Evolutionary conservation across 2,888 invertebrate genomes (phyloP).

Genomic region (Cremastobaeus sp.): DNA sequence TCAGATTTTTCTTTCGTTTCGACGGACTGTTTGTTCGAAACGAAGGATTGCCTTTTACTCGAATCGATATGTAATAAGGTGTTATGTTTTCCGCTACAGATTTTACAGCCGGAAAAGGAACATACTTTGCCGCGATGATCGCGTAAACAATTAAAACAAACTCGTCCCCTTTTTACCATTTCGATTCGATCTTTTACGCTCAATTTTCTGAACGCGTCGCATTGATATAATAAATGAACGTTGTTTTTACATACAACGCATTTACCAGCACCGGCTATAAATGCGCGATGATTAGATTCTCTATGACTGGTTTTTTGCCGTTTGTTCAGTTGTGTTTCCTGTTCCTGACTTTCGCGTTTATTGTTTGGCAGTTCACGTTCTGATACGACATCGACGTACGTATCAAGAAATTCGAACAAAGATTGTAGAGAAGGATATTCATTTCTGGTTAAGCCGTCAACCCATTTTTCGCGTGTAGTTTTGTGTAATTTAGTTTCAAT

Average conservation of each 20-base stretch:
- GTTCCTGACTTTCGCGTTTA: too few species aligned
- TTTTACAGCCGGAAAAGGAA: background rate
- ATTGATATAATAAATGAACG: background rate
- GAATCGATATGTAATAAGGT: constrained; percentile 18
- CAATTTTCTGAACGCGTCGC: constrained; percentile 9
- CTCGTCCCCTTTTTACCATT: background rate
- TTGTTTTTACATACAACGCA: background rate
- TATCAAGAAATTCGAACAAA: too few species aligned
- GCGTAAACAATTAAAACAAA: constrained; percentile 24
- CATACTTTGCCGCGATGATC: constrained; percentile 22
- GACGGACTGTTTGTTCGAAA: too few species aligned
- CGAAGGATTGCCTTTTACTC: too few species aligned
- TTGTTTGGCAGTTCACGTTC: too few species aligned
- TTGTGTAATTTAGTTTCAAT: too few species aligned
- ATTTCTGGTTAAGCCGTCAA: too few species aligned
- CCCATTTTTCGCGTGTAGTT: too few species aligned
- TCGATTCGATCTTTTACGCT: constrained; percentile 4
- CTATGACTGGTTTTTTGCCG: too few species aligned
- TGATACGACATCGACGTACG: too few species aligned
- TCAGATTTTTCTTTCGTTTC: background rate
- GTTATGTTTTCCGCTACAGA: constrained; percentile 3
- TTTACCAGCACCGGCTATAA: background rate
- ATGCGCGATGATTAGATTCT: constrained; percentile 1
- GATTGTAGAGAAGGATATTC: too few species aligned
- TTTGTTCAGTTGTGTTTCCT: too few species aligned